Base-by-base conservation (phyloP, 1,140 invertebrate species). In the Megalopta genalis region DNA sequence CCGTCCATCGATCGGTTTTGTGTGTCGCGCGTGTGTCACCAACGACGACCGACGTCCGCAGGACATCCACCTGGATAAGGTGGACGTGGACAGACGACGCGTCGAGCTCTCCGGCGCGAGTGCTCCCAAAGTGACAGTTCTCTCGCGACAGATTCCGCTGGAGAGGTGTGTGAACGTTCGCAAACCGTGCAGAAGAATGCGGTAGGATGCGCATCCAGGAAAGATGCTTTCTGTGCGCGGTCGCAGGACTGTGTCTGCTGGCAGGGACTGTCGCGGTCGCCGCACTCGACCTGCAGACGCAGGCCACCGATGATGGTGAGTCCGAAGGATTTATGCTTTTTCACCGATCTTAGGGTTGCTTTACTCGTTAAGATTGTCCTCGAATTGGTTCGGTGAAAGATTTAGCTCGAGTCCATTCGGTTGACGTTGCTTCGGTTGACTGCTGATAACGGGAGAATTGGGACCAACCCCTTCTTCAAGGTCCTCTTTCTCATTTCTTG, bases 161-260 rank as follows among this genome's bases (percentile, higher is more conserved):
- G 42, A 46, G 42, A 46, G 42, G 10, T 67, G 39, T 32, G 65
- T 42, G 66, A 23, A 65, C 64, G 70, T 85, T 70, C 74, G 70
- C 60, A 72, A 63, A 67, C 57, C 12, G 42, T 73, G 68, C n/a
- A 69, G 81, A 88, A 91, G 88, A 92, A 92, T 92, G 92, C 88
- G 89, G 90, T 92, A 92, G 89, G 88, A 93, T 90, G 91, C 84
- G 86, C 27, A 85, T 87, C 87, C 88, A 90, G 87, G 80, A 86
- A 88, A 89, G 87, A 91, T 91, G 90, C 80, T 88, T 90, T 69
- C 83, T 86, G 72, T 67, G 86, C 83, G 86, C 77, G 86, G 78
- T 88, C 80, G 88, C 78, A 83, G 87, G 86, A 77, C 82, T 92
- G 69, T 88, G 86, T 77, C 77, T 90, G 70, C 68, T 90, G 69